Base-by-base conservation (phyloP, 2,888 invertebrate genomes). In the Yponomeuta cagnagella region DNA sequence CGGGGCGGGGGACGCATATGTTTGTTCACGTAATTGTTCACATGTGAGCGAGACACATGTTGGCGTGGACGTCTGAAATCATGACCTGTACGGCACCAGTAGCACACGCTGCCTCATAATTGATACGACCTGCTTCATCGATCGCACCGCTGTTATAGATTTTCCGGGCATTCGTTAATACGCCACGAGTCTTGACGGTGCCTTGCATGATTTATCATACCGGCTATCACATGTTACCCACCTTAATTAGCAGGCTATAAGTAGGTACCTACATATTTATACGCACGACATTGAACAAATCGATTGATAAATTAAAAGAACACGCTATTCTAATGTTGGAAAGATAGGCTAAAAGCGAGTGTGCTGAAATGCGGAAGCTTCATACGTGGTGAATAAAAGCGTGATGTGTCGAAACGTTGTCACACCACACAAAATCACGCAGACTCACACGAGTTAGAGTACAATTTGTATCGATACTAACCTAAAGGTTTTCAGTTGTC, bases 301-400 rank as follows among this genome's bases (percentile, higher is more conserved):
- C 15, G 5, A 58, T 58, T 58, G 52, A 58, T 58, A 58, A 58
- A 58, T 58, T 12, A 75, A 76, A 73, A 74, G 12, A 75, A 76
- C 73, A 74, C 74, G 63, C 71, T 78, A 30, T 84, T 86, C 82
- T 84, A 82, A 86, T 88, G 89, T 90, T 89, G 90, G 90, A 92
- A 90, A 91, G 91, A 90, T 84, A 85, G 79, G 80, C 80, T 82
- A 58, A 15, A 37, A 79, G 82, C 85, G 85, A 83, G 80, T 79
- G 87, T 89, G 87, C 86, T 81, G 71, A 72, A 75, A 79, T 75
- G 76, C 74, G 74, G 78, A 80, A 82, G 80, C 79, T 77, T 73
- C 73, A 73, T 72, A 76, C 77, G 79, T 74, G 75, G 78, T 80
- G 15, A 58, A 58, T 77, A 75, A 75, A 82, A 80, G 85, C 86